A percentile compares a stretch with the other conserved stretches of the same genome.
Conservation (phyloP, 1,140 invertebrate genomes). For the Eumeta japonica region DNA sequence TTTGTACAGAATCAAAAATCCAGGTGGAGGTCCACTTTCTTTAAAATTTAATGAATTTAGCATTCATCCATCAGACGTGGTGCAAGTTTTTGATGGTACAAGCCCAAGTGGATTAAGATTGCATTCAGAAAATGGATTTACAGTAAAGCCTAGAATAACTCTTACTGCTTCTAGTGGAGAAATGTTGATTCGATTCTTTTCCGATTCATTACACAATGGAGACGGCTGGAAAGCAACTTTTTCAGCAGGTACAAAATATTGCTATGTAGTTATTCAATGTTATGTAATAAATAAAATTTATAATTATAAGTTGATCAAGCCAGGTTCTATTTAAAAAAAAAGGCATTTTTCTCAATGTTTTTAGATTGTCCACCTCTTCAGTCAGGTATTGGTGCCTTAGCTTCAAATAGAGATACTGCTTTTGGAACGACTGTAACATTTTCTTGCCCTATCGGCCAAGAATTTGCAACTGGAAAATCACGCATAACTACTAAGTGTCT, state of each 20-base stretch:
- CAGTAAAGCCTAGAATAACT: conserved; percentile 81
- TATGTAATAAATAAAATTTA: conserved; percentile 5
- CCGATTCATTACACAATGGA: conserved; percentile 82
- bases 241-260: conserved; percentile 70
- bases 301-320: conserved; percentile 4
- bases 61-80: conserved; percentile 82
- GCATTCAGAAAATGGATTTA: conserved; percentile 87
- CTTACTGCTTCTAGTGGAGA: conserved; percentile 90
- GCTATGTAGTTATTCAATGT: too few species aligned
- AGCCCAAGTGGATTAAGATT: conserved; percentile 81
- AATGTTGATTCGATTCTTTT: conserved; percentile 84
- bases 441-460: conserved; percentile 89
- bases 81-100: conserved; percentile 88
- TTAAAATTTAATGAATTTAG: conserved; percentile 84
- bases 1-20: conserved; percentile 82
- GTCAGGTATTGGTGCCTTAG: conserved; percentile 82
- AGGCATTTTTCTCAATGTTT: too few species aligned
- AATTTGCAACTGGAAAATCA: conserved; percentile 87
- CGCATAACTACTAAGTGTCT: conserved; percentile 83
- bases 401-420: conserved; percentile 86
- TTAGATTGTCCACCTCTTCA: conserved; percentile 84
- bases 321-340: conserved; percentile 6
- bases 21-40: conserved; percentile 78
- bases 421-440: conserved; percentile 89
- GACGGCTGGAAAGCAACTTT: conserved; percentile 87